Evolutionary conservation across 1,140 invertebrate species (phyloP).

Genomic region (Phenacoccus solenopsis): DNA sequence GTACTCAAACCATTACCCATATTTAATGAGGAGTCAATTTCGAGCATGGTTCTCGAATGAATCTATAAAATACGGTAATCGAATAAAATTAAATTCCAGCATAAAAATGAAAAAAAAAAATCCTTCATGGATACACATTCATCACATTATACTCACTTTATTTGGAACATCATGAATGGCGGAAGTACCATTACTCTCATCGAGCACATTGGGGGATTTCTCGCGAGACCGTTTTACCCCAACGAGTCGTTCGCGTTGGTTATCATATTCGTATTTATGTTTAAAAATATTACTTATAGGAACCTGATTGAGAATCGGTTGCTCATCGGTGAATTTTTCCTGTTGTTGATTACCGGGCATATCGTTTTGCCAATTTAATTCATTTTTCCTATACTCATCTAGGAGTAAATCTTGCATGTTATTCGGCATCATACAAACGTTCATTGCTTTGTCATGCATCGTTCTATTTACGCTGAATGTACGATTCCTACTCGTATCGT

Average conservation of each 20-base stretch:
- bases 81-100: not conserved
- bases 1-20: not conserved
- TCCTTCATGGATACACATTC: not conserved
- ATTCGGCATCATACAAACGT: constrained; percentile 1
- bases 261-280: not conserved
- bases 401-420: not conserved
- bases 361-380: not conserved
- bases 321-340: not conserved
- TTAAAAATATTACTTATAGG: not conserved
- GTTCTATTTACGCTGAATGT: not conserved
- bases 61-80: not conserved
- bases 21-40: not conserved
- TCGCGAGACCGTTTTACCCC: not conserved
- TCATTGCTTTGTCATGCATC: constrained; percentile 6
- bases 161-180: not conserved
- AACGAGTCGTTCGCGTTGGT: not conserved
- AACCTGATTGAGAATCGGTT: not conserved
- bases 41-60: not conserved
- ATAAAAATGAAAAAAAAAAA: not conserved
- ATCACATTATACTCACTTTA: not conserved
- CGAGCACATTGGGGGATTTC: not conserved
- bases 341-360: not conserved
- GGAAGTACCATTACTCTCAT: not conserved
- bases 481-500: not conserved
- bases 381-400: not conserved